Percentiles rank a stretch among this genome's conserved stretches.
Evolutionary conservation across 35 echinoderm and acorn worm genomes (phyloP).

Genomic region (Heliocidaris erythrogramma): DNA sequence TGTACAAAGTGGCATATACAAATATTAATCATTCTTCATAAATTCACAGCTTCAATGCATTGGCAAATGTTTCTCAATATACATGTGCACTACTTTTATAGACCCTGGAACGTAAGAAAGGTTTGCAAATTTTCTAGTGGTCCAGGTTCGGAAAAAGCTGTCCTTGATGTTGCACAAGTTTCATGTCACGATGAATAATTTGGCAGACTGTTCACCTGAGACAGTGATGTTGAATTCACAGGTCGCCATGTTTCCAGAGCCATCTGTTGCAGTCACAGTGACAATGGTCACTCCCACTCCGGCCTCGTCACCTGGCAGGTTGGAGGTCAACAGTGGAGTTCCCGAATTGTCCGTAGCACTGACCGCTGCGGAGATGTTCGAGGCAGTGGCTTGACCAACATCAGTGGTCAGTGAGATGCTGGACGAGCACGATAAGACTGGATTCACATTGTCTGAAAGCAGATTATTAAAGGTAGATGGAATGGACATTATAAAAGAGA

Average conservation of each 20-base stretch:
- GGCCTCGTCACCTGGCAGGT: conserved; percentile 41
- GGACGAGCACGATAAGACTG: conserved; percentile 39
- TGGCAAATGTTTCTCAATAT: no score
- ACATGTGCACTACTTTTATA: no score
- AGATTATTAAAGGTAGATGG: background rate
- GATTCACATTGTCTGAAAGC: conserved; percentile 51
- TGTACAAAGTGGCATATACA: no score
- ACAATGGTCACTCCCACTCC: conserved; percentile 44
- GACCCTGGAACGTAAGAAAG: no score
- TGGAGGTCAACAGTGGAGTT: conserved; percentile 8
- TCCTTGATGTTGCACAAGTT: no score
- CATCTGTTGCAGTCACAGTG: conserved; percentile 37
- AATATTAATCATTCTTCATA: no score
- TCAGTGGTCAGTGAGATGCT: conserved; percentile 40
- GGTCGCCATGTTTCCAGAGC: conserved; percentile 44
- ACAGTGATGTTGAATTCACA: conserved; percentile 44
- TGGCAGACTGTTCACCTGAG: background rate
- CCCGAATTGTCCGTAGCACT: conserved; percentile 65
- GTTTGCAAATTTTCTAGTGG: no score
- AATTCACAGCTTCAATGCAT: no score
- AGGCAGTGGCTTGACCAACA: conserved; percentile 17
- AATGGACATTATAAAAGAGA: background rate
- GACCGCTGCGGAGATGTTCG: conserved; percentile 37
- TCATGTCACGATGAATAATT: no score
- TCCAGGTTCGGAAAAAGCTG: no score